phyloP scores from a whole-genome alignment of 2,888 invertebrate species.

The Sericinus montela region DNA sequence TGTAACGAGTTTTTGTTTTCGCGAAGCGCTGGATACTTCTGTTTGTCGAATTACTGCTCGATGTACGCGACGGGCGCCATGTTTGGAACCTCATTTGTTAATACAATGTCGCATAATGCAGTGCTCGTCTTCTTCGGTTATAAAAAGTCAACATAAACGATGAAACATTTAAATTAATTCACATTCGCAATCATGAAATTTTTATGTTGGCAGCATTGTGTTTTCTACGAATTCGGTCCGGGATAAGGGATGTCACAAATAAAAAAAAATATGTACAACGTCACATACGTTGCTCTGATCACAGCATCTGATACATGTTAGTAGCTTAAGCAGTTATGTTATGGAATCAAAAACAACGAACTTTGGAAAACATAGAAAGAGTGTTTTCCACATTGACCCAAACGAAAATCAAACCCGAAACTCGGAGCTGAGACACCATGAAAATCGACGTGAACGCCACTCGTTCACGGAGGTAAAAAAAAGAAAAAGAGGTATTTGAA shows the following conservation, averaged over 20 bases:
- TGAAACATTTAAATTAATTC: not conserved
- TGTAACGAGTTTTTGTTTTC: constrained; percentile 14
- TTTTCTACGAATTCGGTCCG: not conserved
- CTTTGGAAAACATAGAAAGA: too few species aligned
- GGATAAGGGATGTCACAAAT: not conserved
- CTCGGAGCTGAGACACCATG: too few species aligned
- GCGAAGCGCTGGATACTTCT: not conserved
- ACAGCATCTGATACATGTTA: too few species aligned
- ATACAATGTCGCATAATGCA: constrained; percentile 1
- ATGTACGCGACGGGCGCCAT: constrained; percentile 1
- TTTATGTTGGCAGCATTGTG: not conserved
- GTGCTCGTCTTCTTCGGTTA: not conserved
- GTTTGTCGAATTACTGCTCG: constrained; percentile 1
- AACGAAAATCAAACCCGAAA: too few species aligned
- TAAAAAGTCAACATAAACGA: not conserved
- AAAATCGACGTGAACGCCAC: too few species aligned
- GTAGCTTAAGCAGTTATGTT: too few species aligned
- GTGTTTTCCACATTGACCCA: too few species aligned
- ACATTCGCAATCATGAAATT: not conserved
- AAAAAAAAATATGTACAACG: too few species aligned
- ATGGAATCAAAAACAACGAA: too few species aligned
- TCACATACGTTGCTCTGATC: too few species aligned
- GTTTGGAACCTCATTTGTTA: constrained; percentile 11
- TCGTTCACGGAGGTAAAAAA: too few species aligned
- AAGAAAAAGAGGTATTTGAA: too few species aligned